These are phyloP conservation scores for Sebastes cheni DNA, from an alignment of 2,797 vertebrate genomes.

Conservation along the genomic window DNA sequence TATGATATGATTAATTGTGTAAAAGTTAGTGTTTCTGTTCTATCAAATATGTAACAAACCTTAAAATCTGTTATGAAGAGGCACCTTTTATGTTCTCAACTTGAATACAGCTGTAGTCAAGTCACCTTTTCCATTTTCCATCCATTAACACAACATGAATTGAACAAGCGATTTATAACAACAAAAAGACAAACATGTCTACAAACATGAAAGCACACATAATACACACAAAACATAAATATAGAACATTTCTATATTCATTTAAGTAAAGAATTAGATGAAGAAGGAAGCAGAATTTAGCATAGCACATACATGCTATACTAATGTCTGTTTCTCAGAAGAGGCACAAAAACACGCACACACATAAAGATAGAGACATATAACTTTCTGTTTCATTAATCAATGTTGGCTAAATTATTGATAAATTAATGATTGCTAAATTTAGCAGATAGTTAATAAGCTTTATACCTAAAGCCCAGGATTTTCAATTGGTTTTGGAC, in stretches of 20 bases:
- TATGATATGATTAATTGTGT: not conserved
- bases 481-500: not conserved
- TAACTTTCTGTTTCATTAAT: not conserved
- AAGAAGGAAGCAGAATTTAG: not conserved
- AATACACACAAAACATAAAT: constrained; percentile 27
- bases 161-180: constrained; percentile 8
- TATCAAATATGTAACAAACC: not conserved
- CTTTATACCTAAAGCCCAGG: not conserved
- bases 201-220: constrained; percentile 36
- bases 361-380: not conserved
- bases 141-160: not conserved
- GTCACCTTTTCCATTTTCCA: constrained; percentile 29
- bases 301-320: not conserved
- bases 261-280: not conserved
- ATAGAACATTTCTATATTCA: constrained; percentile 22
- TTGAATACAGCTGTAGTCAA: constrained; percentile 1
- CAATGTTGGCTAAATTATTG: not conserved
- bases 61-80: not conserved
- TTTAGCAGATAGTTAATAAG: not conserved
- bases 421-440: not conserved
- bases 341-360: not conserved
- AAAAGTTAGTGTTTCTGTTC: not conserved
- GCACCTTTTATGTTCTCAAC: not conserved
- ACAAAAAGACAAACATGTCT: constrained; percentile 36
- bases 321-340: constrained; percentile 4